Evolutionary conservation across 2,888 invertebrate species (phyloP), one percentile per base, ranked within the genome.

Genomic region (Microplitis manilae): DNA sequence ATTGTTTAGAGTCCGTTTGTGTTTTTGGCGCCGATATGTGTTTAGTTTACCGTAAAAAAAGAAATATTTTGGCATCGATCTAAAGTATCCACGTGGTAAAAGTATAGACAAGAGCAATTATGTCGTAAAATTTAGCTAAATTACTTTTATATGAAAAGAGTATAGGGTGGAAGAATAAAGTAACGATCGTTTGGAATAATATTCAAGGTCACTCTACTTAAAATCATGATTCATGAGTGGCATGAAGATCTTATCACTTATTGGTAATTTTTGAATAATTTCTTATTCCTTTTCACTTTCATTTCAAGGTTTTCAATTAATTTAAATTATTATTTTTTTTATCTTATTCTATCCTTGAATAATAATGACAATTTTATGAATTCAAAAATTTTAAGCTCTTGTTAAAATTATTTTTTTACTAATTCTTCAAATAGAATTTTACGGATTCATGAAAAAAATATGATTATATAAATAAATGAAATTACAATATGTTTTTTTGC

Each of bases 131-230:
- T 70, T 70, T 70, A 38, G 61, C 20, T 13, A 40, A 70, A 69
- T 65, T 40, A 72, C 59, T 68, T 62, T 13, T 73, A 65, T 65
- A 50, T 38, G 62, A 50, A 50, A 50, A 50, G 30, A 30, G 30
- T 30, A 50, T 8, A 50, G 50, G 40, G 41, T 65, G 15, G 13
- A 20, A n/a, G 6, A 30, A 50, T 50, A 39, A 30, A 50, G 50
- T 50, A 50, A 50, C 50, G 50, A 50, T 50, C 50, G 50, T 50
- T 50, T 74, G 70, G 64, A 64, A 30, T 62, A 50, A 38, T 50
- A 59, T 70, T 74, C 77, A 73, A 77, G 77, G 77, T 67, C 70
- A 60, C 7, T 65, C 69, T 73, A 74, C 65, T 77, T 77, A 38
- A 59, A 65, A 38, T 15, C 64, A 77, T 77, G 65, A 77, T 73